Conservation (phyloP, 2,113 vertebrate genomes). For the Dromaius novaehollandiae region DNA sequence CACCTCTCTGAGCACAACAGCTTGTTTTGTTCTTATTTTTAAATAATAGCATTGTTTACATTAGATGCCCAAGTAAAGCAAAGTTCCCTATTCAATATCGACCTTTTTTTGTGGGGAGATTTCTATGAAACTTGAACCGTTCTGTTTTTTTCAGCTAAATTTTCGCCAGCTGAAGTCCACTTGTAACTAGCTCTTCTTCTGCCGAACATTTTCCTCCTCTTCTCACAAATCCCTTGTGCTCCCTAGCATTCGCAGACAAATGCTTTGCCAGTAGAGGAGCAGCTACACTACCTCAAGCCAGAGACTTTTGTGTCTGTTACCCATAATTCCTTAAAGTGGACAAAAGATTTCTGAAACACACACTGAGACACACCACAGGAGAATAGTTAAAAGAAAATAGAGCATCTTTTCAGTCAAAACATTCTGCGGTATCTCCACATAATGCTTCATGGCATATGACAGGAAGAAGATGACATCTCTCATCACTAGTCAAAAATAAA, state of each 20-base stretch:
- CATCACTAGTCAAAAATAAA: conserved; percentile 69
- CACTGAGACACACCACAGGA: conserved; percentile 42
- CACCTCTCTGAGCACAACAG: not conserved
- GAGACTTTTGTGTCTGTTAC: conserved; percentile 54
- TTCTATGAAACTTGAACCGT: not conserved
- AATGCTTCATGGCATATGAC: conserved; percentile 65
- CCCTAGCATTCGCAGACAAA: not conserved
- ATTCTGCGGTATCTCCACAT: conserved; percentile 29
- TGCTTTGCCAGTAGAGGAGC: not conserved
- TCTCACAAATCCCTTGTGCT: not conserved
- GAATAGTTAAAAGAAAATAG: conserved; percentile 63
- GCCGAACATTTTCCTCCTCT: not conserved
- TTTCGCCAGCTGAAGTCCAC: conserved; percentile 18
- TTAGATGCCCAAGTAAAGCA: not conserved
- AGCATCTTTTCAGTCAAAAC: conserved; percentile 61
- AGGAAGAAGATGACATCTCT: conserved; percentile 67
- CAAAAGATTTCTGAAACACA: conserved; percentile 65
- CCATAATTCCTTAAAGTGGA: conserved; percentile 58
- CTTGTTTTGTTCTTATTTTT: not conserved
- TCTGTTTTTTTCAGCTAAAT: not conserved
- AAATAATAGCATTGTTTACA: not conserved
- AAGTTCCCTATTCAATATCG: not conserved
- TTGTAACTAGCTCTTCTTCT: conserved; percentile 7
- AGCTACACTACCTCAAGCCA: conserved; percentile 16
- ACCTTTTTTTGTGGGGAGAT: not conserved